Evolutionary conservation across 92 coral and sea anemone genomes (phyloP).

Genomic region (Palythoa caribaeorum): DNA sequence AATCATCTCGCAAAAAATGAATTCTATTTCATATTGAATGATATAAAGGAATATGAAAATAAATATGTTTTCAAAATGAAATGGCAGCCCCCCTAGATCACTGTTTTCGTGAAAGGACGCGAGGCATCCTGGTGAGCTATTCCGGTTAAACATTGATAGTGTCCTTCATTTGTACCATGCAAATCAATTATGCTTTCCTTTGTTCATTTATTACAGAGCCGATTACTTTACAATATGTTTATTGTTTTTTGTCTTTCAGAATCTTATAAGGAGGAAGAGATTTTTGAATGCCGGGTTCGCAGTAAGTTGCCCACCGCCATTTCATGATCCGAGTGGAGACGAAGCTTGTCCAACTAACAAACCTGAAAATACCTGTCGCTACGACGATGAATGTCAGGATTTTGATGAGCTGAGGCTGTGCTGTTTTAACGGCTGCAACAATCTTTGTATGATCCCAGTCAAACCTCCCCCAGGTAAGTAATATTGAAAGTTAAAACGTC

Average conservation of each 20-base stretch:
- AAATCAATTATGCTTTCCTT: too few relatives aligned
- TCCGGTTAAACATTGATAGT: too few relatives aligned
- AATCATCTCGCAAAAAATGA: too few relatives aligned
- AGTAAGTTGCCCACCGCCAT: conserved; percentile 34
- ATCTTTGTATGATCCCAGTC: conserved; percentile 19
- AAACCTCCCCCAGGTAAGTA: conserved; percentile 37
- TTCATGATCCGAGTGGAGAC: conserved; percentile 10
- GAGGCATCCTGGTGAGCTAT: too few relatives aligned
- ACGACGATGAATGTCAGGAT: conserved; percentile 34
- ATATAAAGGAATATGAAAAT: too few relatives aligned
- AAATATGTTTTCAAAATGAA: too few relatives aligned
- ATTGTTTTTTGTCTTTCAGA: conserved; percentile 1
- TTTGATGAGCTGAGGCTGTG: conserved; percentile 2
- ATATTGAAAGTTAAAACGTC: not conserved
- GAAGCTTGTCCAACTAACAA: not conserved
- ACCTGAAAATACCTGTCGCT: conserved; percentile 29
- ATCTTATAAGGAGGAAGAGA: conserved; percentile 17
- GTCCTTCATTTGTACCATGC: too few relatives aligned
- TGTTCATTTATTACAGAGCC: too few relatives aligned
- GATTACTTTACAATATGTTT: not conserved
- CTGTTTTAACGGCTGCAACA: conserved; percentile 33
- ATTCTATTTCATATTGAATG: too few relatives aligned
- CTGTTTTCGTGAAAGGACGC: too few relatives aligned
- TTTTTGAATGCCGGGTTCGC: conserved; percentile 14
- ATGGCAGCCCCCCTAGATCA: too few relatives aligned